Base-by-base conservation (phyloP, 2,888 invertebrate genomes). In the Norana najaformis region DNA sequence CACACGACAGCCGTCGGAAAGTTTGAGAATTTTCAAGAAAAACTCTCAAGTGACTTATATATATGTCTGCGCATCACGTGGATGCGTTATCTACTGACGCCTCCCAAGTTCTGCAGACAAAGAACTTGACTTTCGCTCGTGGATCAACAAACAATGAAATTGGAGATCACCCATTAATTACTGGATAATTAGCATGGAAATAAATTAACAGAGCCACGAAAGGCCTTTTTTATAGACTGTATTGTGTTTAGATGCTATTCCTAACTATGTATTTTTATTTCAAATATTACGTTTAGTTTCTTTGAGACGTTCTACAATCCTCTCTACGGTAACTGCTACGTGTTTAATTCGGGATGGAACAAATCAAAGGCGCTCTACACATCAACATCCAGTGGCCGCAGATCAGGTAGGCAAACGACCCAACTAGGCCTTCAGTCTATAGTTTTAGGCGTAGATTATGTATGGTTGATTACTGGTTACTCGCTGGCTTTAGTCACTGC, bases 321-420 rank as follows among this genome's bases (percentile, higher is more conserved):
- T 14, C 82, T 88, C 23, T 88, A 88, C 37, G 91, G 91, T n/a
- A 91, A 91, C 83, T 91, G 91, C 53, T 91, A 89, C 47, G 89
- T 91, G 11, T 91, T 91, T 83, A 91, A 91, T 89, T 90, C 91
- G 14, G 91, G 91, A 16, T 91, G 91, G 91, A 90, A 91, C 38
- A 36, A 89, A n/a, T 90, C 90, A 4, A 47, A 38, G 30, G 47
- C 47, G 14, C 23, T 23, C 23, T 85, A 85, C 18, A 18, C 37
- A 37, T 20, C 36, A 35, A 85, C 37, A 35, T 35, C 85, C 35
- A 85, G 85, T 14, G 85, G 85, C 35, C 35, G 85, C 35, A 36
- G 36, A 8, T 85, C 85, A 85, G 85, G 85, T 85, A 20, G 8
- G 83, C 14, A 8, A 4, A 47, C 47, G 18, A 47, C 14, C 47